Evolutionary conservation across 2,113 vertebrate genomes (phyloP).

Genomic region (Indri indri): DNA sequence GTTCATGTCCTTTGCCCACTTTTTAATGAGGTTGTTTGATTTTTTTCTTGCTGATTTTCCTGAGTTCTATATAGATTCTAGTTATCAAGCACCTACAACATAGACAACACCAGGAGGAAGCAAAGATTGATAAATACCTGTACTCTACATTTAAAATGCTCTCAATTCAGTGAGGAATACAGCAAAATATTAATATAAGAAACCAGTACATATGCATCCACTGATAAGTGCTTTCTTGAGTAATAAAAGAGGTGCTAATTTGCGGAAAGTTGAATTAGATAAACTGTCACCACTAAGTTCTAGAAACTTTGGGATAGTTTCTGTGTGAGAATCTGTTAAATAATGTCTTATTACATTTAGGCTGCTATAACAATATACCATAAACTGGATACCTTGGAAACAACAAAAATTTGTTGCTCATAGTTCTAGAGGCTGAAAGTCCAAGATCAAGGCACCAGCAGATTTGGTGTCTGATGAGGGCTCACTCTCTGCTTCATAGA

Average conservation of each 20-base stretch:
- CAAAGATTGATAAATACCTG: not conserved
- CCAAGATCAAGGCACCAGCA: not conserved
- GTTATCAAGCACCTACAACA: not conserved
- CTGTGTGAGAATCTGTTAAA: not conserved
- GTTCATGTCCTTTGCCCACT: too few relatives aligned
- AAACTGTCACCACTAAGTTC: not conserved
- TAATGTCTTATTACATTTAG: not conserved
- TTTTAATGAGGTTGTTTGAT: too few relatives aligned
- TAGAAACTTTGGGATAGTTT: not conserved
- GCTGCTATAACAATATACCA: not conserved
- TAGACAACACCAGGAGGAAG: not conserved
- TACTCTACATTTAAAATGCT: not conserved
- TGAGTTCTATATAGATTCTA: too few relatives aligned
- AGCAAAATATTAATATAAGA: not conserved
- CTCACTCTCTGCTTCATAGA: not conserved
- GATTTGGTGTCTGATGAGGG: not conserved
- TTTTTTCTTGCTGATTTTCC: too few relatives aligned
- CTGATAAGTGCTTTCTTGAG: not conserved
- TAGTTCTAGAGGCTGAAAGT: not conserved
- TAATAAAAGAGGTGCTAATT: not conserved
- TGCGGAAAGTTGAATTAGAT: not conserved
- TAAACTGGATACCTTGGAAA: not conserved
- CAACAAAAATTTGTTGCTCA: not conserved
- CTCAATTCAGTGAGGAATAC: not conserved
- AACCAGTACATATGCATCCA: not conserved